Conservation (phyloP, 2,888 invertebrate genomes). For the Chydorus sphaericus region DNA sequence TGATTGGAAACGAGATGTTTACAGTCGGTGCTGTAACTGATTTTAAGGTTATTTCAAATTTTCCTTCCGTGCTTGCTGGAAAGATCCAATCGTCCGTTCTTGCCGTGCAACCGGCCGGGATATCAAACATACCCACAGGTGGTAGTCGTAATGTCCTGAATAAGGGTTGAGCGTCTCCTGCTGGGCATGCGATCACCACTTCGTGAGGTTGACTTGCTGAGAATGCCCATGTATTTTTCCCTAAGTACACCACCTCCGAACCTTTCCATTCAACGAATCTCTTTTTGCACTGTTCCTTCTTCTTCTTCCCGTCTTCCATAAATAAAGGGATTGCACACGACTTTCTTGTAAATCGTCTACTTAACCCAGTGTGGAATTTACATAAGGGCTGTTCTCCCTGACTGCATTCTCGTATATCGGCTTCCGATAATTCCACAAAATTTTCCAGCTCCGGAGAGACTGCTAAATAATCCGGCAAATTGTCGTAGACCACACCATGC, state of each 20-base stretch:
- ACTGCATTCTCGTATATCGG: not conserved
- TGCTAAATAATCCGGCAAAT: no score
- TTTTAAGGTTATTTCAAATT: not conserved
- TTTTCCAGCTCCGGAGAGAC: not conserved
- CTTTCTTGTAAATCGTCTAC: not conserved
- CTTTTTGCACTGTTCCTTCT: not conserved
- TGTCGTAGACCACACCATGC: not conserved
- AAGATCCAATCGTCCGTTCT: not conserved
- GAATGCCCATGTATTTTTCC: not conserved
- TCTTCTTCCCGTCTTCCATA: not conserved
- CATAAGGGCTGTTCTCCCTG: not conserved
- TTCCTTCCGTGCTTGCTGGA: not conserved
- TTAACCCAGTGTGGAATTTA: not conserved
- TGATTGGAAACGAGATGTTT: not conserved
- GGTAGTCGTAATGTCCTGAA: not conserved
- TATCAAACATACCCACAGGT: not conserved
- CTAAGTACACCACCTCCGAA: not conserved
- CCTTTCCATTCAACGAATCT: not conserved
- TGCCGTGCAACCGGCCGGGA: not conserved
- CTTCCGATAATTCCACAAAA: not conserved
- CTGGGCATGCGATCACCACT: not conserved
- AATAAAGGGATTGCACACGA: not conserved
- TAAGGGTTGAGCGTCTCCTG: not conserved
- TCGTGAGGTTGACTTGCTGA: not conserved
- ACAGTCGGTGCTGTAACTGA: not conserved